Evolutionary conservation across 2,888 invertebrate species (phyloP).

Genomic region (Cataglyphis cursor): DNA sequence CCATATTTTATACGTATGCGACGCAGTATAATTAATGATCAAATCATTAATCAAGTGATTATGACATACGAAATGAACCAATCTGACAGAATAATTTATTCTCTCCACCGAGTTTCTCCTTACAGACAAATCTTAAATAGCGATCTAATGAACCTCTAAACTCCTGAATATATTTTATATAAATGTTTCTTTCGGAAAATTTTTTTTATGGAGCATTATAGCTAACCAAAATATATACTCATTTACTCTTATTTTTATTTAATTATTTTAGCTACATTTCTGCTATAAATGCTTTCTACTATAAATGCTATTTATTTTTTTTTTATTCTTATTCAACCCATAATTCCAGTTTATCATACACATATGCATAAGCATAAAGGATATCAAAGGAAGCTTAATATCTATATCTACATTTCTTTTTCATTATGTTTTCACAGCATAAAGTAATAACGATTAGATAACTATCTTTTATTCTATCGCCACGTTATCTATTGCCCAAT

Average conservation of each 20-base stretch:
- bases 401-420: conserved; percentile 14
- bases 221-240: conserved; percentile 7
- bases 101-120: conserved; percentile 20
- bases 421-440: conserved; percentile 52
- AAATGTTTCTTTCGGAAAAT: conserved; percentile 20
- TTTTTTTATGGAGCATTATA: background rate
- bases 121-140: conserved; percentile 45
- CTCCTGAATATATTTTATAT: conserved; percentile 27
- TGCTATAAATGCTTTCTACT: background rate
- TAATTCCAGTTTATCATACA: conserved; percentile 2
- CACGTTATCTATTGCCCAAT: conserved; percentile 60
- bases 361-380: background rate
- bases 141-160: conserved; percentile 39
- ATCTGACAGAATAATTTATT: conserved; percentile 54
- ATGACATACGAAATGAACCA: conserved; percentile 42
- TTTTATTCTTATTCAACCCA: background rate
- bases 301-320: background rate
- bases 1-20: conserved; percentile 46
- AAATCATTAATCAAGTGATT: conserved; percentile 48
- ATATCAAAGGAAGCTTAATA: background rate
- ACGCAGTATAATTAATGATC: conserved; percentile 36
- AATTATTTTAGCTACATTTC: conserved; percentile 21
- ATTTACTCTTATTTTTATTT: conserved; percentile 12
- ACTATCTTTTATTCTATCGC: conserved; percentile 71
- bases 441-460: conserved; percentile 55